phyloP scores from a whole-genome alignment of 35 echinoderm and acorn worm species.

The Strongylocentrotus purpuratus region DNA sequence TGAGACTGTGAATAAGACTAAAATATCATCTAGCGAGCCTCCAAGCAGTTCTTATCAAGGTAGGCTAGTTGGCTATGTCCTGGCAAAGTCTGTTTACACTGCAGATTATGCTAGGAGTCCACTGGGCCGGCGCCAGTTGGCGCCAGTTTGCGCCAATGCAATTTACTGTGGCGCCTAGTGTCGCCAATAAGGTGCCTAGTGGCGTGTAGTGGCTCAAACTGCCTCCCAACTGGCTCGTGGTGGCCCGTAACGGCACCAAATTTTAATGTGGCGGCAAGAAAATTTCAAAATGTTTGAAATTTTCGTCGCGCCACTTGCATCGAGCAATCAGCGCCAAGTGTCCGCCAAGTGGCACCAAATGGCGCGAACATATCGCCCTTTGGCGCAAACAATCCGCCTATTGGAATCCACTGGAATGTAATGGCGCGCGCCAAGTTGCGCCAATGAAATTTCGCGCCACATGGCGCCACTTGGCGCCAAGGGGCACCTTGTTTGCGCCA shows the following conservation, averaged over 20 bases:
- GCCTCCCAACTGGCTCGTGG: slow-evolving; percentile 19
- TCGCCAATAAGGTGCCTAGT: slow-evolving; percentile 10
- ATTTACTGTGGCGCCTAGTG: background rate
- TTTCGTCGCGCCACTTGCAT: no score
- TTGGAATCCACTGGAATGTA: slow-evolving; percentile 54
- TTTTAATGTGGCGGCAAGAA: no score
- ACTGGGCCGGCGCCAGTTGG: background rate
- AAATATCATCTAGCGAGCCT: no score
- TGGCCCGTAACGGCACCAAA: background rate
- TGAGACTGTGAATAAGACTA: no score
- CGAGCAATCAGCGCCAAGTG: slow-evolving; percentile 8
- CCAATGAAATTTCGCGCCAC: no score
- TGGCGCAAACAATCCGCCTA: slow-evolving; percentile 50
- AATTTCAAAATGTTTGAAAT: no score
- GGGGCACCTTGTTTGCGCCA: no score
- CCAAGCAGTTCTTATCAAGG: no score
- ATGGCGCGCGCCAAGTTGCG: slow-evolving; percentile 43
- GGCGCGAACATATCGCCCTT: slow-evolving; percentile 36
- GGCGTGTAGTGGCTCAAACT: slow-evolving; percentile 4
- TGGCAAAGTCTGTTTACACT: no score
- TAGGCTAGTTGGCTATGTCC: no score
- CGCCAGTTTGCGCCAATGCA: background rate
- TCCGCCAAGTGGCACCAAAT: slow-evolving; percentile 52
- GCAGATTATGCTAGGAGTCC: background rate
- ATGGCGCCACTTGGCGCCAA: no score